phyloP scores from a whole-genome alignment of 2,113 vertebrate species.

The Siniperca chuatsi region DNA sequence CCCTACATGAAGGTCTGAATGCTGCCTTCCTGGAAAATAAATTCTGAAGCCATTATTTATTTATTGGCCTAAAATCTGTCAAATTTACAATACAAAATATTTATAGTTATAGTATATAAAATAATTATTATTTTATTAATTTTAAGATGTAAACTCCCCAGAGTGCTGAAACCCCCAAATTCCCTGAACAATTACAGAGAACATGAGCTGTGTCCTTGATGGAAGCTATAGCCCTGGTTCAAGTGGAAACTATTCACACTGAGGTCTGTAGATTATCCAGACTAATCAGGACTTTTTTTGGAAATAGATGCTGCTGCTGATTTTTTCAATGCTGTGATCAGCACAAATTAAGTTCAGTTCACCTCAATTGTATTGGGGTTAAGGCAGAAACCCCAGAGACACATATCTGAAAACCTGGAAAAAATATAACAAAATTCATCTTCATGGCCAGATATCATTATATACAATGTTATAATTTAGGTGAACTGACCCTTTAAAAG shows the following conservation, averaged over 20 bases:
- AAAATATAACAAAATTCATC: neutral
- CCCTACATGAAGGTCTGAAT: neutral
- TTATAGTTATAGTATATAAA: too few species aligned
- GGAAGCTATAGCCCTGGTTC: neutral
- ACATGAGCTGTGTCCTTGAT: neutral
- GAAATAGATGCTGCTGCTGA: neutral
- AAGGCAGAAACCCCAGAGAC: neutral
- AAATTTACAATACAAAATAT: too few species aligned
- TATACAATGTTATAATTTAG: neutral
- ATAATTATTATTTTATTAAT: neutral
- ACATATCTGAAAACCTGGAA: neutral
- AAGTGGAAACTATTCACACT: neutral
- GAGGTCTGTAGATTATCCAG: neutral
- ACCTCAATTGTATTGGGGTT: neutral
- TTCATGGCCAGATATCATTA: neutral
- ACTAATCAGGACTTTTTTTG: neutral
- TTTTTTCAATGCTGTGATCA: neutral
- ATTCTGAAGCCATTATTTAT: neutral
- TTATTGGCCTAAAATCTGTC: neutral
- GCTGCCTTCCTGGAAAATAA: neutral
- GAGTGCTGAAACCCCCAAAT: neutral
- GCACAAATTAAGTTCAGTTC: neutral
- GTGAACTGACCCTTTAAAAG: neutral
- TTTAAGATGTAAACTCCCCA: neutral
- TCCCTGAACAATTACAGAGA: neutral